phyloP scores from a whole-genome alignment of 2,888 invertebrate genomes.

The Oligia latruncula region DNA sequence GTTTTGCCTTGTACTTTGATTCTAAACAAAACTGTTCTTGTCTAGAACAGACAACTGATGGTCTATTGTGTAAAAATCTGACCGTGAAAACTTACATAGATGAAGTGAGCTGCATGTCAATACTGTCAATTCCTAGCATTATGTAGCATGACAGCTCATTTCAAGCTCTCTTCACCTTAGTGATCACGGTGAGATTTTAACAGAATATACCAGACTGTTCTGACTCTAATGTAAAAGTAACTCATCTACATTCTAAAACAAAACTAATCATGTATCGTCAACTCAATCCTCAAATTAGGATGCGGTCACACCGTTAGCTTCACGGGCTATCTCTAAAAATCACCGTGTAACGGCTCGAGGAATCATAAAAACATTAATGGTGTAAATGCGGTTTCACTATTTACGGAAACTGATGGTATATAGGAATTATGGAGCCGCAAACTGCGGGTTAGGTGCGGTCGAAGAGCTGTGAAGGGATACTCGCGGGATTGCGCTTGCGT shows the following conservation, averaged over 20 bases:
- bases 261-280: background rate
- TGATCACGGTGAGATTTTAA: background rate
- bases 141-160: background rate
- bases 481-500: slow-evolving; percentile 10
- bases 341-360: slow-evolving; percentile 76
- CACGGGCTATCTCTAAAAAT: slow-evolving; percentile 70
- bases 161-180: background rate
- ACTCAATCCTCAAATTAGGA: slow-evolving; percentile 70
- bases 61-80: background rate
- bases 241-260: background rate
- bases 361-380: slow-evolving; percentile 84
- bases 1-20: too few relatives aligned
- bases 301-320: slow-evolving; percentile 75
- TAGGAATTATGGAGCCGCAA: slow-evolving; percentile 83
- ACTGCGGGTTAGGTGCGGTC: slow-evolving; percentile 74
- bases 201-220: too few relatives aligned
- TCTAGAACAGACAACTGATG: background rate
- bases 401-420: slow-evolving; percentile 86
- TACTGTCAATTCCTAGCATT: background rate
- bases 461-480: slow-evolving; percentile 69
- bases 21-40: background rate
- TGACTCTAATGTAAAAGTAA: background rate
- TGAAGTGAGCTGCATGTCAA: background rate
- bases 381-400: slow-evolving; percentile 87
- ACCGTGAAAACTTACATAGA: background rate